Percentiles rank a stretch among this genome's conserved stretches.
Evolutionary conservation across 2,888 invertebrate species (phyloP).

Genomic region (Caenorhabditis afra): DNA sequence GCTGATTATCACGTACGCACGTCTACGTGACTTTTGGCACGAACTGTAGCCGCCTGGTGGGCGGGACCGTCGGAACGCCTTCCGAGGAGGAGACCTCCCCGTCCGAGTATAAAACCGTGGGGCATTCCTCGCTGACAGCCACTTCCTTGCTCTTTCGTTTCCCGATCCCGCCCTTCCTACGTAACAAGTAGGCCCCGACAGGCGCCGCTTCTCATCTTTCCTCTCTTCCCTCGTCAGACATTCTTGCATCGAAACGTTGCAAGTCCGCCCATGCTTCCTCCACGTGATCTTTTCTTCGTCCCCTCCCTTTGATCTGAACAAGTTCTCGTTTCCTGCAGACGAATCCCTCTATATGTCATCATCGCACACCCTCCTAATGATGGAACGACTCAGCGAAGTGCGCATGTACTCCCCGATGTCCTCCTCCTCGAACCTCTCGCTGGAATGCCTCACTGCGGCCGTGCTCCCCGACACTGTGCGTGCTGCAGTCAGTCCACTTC

Average conservation of each 20-base stretch:
- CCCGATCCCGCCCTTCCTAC: not conserved
- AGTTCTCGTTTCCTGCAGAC: constrained; percentile 14
- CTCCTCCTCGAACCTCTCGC: constrained; percentile 1
- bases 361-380: constrained; percentile 39
- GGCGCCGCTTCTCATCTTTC: not conserved
- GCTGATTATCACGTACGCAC: constrained; percentile 50
- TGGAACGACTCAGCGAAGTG: constrained; percentile 54
- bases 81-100: constrained; percentile 4
- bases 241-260: constrained; percentile 17
- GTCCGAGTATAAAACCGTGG: constrained; percentile 19
- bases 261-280: constrained; percentile 27
- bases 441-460: constrained; percentile 25
- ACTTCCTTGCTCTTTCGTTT: not conserved
- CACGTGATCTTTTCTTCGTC: constrained; percentile 35
- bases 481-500: constrained; percentile 40
- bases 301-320: constrained; percentile 17
- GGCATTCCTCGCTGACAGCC: not conserved
- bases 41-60: constrained; percentile 22
- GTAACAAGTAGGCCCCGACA: constrained; percentile 18
- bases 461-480: constrained; percentile 41
- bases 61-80: constrained; percentile 36
- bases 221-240: not conserved
- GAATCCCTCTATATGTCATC: constrained; percentile 36
- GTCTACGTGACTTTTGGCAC: constrained; percentile 55
- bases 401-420: constrained; percentile 33